Base-by-base conservation (phyloP, 2,888 invertebrate species). In the Saturnia japonica region DNA sequence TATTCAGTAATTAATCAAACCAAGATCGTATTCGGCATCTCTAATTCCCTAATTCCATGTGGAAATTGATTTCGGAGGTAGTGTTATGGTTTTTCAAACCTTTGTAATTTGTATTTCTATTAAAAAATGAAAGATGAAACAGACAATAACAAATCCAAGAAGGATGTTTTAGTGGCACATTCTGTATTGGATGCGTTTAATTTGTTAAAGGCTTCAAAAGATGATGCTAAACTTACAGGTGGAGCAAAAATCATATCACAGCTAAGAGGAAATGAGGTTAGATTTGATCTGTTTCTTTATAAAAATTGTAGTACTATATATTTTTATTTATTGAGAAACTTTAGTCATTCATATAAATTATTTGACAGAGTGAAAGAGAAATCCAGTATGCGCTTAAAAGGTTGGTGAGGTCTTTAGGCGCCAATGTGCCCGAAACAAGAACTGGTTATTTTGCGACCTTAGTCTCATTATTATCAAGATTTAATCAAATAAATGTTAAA, bases 351-450 rank as follows among this genome's bases (percentile, higher is more conserved):
- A 43, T 19, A 57, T 43, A n/a, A 64, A 73, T 77, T 72, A 73
- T 74, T 78, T 78, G 92, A 72, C 81, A 96, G 96, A 94, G 93
- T 80, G 91, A 91, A 78, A 94, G 95, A 83, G 96, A 97, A 83
- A 76, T 96, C 16, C 90, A 95, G 67, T 97, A 97, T 88, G 95
- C 95, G 0, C 82, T 97, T 51, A 95, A 95, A 74, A 94, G 97
- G 77, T 87, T 97, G 68, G 93, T 97, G 4, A 94, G 96, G 76
- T 97, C 97, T 74, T 89, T 97, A 73, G 97, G 97, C 47, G 96
- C 97, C 1, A 95, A 96, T 28, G 94, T 95, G 57, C 93, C 94
- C 34, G 91, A 93, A 34, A 94, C 96, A 45, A 94, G 96, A 77
- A 94, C 95, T 72, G 97, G 97, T 40, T 96, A 96, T 87, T 97